Evolutionary conservation across 1,140 invertebrate genomes (phyloP).

Genomic region (Steinernema khuongi): DNA sequence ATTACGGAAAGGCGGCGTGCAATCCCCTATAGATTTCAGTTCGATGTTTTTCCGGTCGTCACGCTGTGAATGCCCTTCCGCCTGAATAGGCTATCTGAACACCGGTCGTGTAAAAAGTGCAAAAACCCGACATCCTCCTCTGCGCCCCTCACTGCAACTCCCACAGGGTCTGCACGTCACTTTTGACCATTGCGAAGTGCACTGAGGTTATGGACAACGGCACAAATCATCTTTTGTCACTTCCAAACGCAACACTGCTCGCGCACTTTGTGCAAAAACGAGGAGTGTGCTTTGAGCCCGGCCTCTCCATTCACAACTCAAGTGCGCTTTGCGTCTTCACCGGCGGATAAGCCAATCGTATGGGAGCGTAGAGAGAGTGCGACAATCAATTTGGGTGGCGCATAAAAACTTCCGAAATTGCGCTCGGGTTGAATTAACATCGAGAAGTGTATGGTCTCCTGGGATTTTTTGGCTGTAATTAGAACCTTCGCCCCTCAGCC

Average conservation of each 20-base stretch:
- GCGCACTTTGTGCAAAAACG: background rate
- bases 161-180: background rate
- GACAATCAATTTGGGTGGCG: background rate
- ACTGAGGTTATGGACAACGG: background rate
- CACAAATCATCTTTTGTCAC: slow-evolving; percentile 14
- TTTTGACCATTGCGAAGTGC: background rate
- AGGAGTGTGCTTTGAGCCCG: background rate
- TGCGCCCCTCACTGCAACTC: background rate
- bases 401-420: background rate
- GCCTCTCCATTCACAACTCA: slow-evolving; percentile 5
- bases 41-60: background rate
- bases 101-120: background rate
- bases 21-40: background rate
- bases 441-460: background rate
- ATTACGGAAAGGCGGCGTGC: background rate
- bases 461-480: slow-evolving; percentile 1
- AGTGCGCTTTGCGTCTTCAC: no score
- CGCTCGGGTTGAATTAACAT: slow-evolving; percentile 12
- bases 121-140: background rate
- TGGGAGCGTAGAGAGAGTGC: no score
- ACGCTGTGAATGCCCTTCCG: background rate
- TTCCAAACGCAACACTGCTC: background rate
- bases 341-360: no score
- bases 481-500: background rate
- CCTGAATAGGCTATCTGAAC: background rate